These are phyloP conservation scores for Zaprionus ghesquierei DNA, from an alignment of 1,140 invertebrate genomes.

Conservation along the genomic window DNA sequence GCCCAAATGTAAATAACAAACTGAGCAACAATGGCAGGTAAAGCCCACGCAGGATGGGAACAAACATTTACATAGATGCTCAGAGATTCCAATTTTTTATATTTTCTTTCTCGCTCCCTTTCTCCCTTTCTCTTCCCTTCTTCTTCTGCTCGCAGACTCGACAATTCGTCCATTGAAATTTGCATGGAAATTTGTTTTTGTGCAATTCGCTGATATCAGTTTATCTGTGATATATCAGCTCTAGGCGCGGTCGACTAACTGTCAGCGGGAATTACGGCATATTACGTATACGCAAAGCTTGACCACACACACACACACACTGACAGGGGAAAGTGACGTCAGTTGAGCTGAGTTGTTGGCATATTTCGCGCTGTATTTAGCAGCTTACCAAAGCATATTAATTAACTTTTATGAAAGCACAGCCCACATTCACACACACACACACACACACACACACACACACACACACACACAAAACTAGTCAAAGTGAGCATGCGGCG, in stretches of 20 bases:
- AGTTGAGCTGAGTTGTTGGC: conserved; percentile 31
- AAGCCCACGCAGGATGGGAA: conserved; percentile 34
- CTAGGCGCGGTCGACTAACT: conserved; percentile 35
- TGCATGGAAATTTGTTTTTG: conserved; percentile 72
- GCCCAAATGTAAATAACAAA: conserved; percentile 12
- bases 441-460: background rate
- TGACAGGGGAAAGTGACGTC: conserved; percentile 63
- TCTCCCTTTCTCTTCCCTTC: background rate
- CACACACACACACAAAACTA: conserved; percentile 11
- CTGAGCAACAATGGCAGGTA: conserved; percentile 63
- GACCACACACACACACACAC: conserved; percentile 31
- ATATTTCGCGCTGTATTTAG: conserved; percentile 74
- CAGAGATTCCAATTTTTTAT: conserved; percentile 61
- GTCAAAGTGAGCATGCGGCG: conserved; percentile 27
- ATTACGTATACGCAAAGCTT: conserved; percentile 54
- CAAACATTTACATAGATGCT: conserved; percentile 73
- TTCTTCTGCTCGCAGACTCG: conserved; percentile 15
- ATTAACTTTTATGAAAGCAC: conserved; percentile 73
- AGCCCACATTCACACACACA: conserved; percentile 3
- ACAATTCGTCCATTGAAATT: conserved; percentile 72
- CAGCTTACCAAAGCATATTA: conserved; percentile 73
- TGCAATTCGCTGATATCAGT: conserved; percentile 44
- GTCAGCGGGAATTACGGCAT: conserved; percentile 42
- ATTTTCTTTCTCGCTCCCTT: conserved; percentile 22
- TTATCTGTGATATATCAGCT: conserved; percentile 13